Conservation (phyloP, 2,888 invertebrate genomes). For the Tribolium freemani region DNA sequence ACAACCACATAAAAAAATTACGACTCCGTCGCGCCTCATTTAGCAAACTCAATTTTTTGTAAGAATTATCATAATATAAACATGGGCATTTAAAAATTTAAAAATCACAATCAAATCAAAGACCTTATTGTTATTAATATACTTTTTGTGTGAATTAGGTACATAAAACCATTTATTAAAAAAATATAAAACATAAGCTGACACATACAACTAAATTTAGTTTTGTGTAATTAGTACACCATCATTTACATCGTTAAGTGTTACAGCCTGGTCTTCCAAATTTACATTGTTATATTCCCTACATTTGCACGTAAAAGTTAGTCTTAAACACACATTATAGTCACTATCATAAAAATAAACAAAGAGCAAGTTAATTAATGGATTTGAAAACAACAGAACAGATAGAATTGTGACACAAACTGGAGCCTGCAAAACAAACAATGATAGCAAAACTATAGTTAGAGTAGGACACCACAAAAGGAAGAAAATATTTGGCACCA, state of each 20-base stretch:
- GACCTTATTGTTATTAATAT: too few relatives aligned
- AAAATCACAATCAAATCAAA: too few relatives aligned
- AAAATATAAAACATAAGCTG: too few relatives aligned
- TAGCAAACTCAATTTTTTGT: too few relatives aligned
- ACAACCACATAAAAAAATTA: too few relatives aligned
- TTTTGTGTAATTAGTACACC: background rate
- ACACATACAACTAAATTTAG: background rate
- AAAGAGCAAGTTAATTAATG: background rate
- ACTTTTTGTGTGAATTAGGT: too few relatives aligned
- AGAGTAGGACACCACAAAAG: background rate
- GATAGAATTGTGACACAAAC: background rate
- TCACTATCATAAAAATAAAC: background rate
- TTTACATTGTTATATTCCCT: background rate
- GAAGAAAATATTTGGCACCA: background rate
- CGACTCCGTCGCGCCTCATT: too few relatives aligned
- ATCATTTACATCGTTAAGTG: background rate
- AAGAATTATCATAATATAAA: too few relatives aligned
- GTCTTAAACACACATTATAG: background rate
- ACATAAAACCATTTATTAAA: too few relatives aligned
- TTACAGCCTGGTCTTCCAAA: background rate
- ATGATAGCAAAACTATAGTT: background rate
- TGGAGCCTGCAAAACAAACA: background rate
- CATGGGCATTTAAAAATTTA: too few relatives aligned
- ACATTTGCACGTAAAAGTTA: background rate
- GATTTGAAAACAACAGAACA: background rate